Evolutionary conservation across 2,888 invertebrate genomes (phyloP), one percentile per base, ranked within the genome.

Genomic region (Hypsopygia costalis): DNA sequence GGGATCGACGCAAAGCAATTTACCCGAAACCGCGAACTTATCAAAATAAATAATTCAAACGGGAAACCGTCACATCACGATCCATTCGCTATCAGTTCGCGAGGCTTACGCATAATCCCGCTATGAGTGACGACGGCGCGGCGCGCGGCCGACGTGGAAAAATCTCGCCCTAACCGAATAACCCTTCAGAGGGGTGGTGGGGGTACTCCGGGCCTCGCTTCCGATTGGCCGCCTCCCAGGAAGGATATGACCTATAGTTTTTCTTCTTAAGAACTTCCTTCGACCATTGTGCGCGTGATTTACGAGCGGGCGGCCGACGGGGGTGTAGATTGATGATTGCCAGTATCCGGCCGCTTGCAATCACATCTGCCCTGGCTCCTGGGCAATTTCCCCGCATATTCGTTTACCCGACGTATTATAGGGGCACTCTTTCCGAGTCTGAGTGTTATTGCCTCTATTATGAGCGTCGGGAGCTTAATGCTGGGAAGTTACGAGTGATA

Each of bases 191-290:
- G 43, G 45, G 49, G 51, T 34, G 51, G 55, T 55, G 51, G 63
- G 52, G 51, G 50, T 30, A 35, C 49, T 50, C 55, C 55, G 52
- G 51, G 50, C 58, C 70, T 58, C 64, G 77, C 75, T 80, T 88
- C 87, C 87, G 87, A 88, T 88, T 88, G 87, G 87, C 80, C 78
- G 77, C 64, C 74, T 67, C 76, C 75, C 81, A 77, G 87, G 88
- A 88, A 87, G 88, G 88, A 88, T 86, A 85, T 87, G 86, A 87
- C 87, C 88, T 88, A 87, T 88, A 88, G 88, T 88, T 88, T 88
- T 86, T 88, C 87, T 88, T 86, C 87, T 86, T 86, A 87, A 87
- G 88, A 83, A 86, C 86, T 87, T 87, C 88, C 87, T 77, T 55
- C 77, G 81, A 73, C 76, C 79, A 87, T 87, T 88, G 87, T 88